phyloP scores from a whole-genome alignment of 2,797 vertebrate species.

The Phoeniculus purpureus region DNA sequence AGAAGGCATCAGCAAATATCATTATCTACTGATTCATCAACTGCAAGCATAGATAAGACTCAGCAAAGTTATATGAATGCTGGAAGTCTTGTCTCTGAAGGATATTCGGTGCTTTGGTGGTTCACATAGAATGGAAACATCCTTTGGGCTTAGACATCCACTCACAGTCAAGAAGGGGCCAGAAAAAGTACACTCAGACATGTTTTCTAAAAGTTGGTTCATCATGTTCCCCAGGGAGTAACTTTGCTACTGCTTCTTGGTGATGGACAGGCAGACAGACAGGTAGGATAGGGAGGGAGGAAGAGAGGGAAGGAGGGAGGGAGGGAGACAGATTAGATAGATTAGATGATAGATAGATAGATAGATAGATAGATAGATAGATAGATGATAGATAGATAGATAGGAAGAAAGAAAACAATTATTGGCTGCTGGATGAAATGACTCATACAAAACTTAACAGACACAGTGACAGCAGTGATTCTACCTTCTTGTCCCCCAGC shows the following conservation, averaged over 20 bases:
- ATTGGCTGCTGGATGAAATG: neutral
- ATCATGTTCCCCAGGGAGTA: neutral
- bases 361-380: no score
- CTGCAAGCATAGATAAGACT: neutral
- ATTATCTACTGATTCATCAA: neutral
- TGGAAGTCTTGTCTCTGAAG: neutral
- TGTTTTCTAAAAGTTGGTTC: neutral
- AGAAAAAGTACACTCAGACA: neutral
- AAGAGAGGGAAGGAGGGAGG: no score
- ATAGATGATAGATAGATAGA: no score
- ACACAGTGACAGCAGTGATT: neutral
- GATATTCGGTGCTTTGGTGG: neutral
- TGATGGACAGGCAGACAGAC: neutral
- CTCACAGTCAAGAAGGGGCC: fast-evolving
- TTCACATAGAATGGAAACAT: neutral
- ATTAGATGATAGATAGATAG: no score
- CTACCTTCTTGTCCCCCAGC: neutral
- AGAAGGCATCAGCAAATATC: neutral
- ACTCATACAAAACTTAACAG: neutral
- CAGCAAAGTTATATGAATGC: neutral
- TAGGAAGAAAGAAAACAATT: neutral
- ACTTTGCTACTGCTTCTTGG: neutral
- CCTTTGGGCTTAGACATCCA: neutral
- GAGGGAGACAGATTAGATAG: no score
- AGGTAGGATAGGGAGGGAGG: no score